Percentiles rank a stretch among this genome's conserved stretches.
Conservation (phyloP, 2,888 invertebrate species). For the Agapostemon virescens region DNA sequence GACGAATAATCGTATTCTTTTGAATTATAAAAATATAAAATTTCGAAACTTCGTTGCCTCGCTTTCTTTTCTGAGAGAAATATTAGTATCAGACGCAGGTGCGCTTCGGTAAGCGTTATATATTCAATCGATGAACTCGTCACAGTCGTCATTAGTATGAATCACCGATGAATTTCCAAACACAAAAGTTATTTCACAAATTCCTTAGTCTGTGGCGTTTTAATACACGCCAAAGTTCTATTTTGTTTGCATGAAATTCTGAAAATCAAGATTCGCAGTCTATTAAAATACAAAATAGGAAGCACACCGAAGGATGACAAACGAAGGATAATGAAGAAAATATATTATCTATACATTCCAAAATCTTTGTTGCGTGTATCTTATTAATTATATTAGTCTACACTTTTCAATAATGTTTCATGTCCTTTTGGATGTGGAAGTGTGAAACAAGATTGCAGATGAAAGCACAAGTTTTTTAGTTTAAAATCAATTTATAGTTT, state of each 20-base stretch:
- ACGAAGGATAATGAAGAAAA: no score
- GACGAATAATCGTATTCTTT: neutral
- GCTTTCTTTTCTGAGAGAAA: neutral
- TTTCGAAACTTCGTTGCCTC: neutral
- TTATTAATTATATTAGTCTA: neutral
- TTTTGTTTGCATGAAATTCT: neutral
- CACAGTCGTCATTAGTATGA: constrained; percentile 65
- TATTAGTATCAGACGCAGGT: constrained; percentile 46
- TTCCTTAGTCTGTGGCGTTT: neutral
- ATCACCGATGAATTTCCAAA: constrained; percentile 75
- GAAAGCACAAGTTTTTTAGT: neutral
- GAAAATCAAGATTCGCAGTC: neutral
- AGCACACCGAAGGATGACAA: no score
- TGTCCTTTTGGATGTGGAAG: neutral
- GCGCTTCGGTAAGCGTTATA: constrained; percentile 40
- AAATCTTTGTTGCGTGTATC: neutral
- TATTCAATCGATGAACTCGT: constrained; percentile 51
- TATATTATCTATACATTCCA: no score
- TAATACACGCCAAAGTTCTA: neutral
- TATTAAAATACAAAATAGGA: no score
- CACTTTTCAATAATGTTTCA: neutral
- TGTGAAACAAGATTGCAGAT: neutral
- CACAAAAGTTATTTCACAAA: constrained; percentile 14
- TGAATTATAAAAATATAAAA: neutral
- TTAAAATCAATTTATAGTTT: neutral